Evolutionary conservation across 2,888 invertebrate genomes (phyloP).

Genomic region (Cancer borealis): DNA sequence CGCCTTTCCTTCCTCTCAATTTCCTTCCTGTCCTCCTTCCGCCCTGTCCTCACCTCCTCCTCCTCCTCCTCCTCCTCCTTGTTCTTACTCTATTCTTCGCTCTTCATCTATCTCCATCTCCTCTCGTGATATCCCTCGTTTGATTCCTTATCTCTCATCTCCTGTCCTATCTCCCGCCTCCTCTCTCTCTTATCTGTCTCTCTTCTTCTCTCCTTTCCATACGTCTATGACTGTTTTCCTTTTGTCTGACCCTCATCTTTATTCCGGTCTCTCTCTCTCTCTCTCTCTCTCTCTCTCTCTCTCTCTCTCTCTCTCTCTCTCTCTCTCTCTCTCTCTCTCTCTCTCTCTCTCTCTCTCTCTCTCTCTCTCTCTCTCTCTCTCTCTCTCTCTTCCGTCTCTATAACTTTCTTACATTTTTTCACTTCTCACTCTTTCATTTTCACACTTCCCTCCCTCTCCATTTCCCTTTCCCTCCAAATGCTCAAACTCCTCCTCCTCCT

Average conservation of each 20-base stretch:
- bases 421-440: background rate
- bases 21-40: background rate
- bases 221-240: too few species aligned
- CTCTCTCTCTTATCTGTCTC: too few species aligned
- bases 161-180: too few species aligned
- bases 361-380: slow-evolving; percentile 1
- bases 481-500: background rate
- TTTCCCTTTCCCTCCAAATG: background rate
- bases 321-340: background rate
- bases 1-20: slow-evolving; percentile 20
- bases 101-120: background rate
- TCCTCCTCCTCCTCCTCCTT: slow-evolving; percentile 2
- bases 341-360: background rate
- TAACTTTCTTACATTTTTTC: background rate
- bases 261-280: background rate
- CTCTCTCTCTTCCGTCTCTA: background rate
- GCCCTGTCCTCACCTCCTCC: background rate
- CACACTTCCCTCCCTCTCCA: background rate
- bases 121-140: slow-evolving; percentile 10
- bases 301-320: background rate
- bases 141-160: background rate
- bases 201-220: too few species aligned
- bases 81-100: background rate
- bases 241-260: background rate
- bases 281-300: background rate